These are phyloP conservation scores for Rhagophthalmus giganteus DNA, from an alignment of 2,888 invertebrate genomes.

Conservation along the genomic window DNA sequence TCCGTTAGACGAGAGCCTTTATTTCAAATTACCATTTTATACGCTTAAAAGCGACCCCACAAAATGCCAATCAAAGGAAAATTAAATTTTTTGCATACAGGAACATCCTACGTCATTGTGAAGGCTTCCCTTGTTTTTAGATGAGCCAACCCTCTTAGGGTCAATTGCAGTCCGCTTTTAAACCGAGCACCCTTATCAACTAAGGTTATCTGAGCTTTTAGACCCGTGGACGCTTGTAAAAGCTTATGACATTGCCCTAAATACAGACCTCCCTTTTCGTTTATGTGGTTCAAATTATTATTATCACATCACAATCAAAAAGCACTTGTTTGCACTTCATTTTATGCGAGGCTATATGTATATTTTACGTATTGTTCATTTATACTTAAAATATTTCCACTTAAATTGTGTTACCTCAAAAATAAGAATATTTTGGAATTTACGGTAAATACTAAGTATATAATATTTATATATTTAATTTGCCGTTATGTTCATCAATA, in stretches of 20 bases:
- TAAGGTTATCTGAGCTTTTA: slow-evolving; percentile 33
- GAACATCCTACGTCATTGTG: slow-evolving; percentile 29
- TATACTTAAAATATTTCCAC: neutral
- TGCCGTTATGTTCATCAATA: no score
- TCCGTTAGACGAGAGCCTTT: slow-evolving; percentile 28
- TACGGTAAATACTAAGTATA: neutral
- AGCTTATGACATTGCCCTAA: slow-evolving; percentile 24
- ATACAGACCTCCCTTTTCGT: slow-evolving; percentile 13
- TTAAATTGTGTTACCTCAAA: no score
- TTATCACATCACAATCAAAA: slow-evolving; percentile 13
- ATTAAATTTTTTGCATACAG: slow-evolving; percentile 38
- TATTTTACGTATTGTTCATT: neutral
- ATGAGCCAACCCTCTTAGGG: slow-evolving; percentile 37
- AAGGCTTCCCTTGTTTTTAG: slow-evolving; percentile 39
- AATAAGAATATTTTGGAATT: neutral
- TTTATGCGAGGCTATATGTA: neutral
- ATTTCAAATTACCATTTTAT: slow-evolving; percentile 35
- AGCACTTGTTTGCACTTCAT: slow-evolving; percentile 12
- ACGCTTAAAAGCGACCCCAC: slow-evolving; percentile 31
- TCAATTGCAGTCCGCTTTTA: slow-evolving; percentile 42
- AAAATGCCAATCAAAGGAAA: slow-evolving; percentile 40
- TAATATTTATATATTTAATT: neutral
- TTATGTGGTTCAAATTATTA: slow-evolving; percentile 14
- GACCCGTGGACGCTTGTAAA: slow-evolving; percentile 25
- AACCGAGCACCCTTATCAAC: slow-evolving; percentile 36